phyloP scores from a whole-genome alignment of 2,888 invertebrate species.

The Chydorus sphaericus region DNA sequence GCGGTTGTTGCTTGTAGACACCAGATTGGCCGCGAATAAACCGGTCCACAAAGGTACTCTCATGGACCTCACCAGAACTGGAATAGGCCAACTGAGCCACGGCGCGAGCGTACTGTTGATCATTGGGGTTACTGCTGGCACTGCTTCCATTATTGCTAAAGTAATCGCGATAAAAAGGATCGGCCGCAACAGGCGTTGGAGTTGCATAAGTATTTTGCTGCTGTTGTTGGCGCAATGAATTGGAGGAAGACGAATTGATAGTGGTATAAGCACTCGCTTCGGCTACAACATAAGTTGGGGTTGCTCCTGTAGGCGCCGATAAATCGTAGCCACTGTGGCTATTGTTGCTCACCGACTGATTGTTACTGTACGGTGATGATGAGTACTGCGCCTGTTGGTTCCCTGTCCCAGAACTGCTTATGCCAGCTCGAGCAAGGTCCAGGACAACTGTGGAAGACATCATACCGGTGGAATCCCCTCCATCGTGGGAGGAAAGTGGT shows the following conservation, averaged over 20 bases:
- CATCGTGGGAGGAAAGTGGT: constrained; percentile 5
- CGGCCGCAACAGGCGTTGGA: constrained; percentile 27
- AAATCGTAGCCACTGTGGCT: constrained; percentile 6
- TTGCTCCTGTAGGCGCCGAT: not conserved
- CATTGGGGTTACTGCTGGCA: constrained; percentile 27
- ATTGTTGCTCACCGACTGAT: constrained; percentile 6
- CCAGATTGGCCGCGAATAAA: constrained; percentile 28
- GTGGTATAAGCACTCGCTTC: constrained; percentile 6
- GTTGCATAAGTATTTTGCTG: constrained; percentile 19
- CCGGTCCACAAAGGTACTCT: constrained; percentile 49
- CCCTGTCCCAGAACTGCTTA: not conserved
- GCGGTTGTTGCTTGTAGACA: constrained; percentile 36
- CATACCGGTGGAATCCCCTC: not conserved
- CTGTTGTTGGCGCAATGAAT: constrained; percentile 5
- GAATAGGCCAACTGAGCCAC: constrained; percentile 10
- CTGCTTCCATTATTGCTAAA: constrained; percentile 36
- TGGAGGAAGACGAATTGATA: not conserved
- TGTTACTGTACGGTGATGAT: constrained; percentile 4
- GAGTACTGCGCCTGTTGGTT: constrained; percentile 9
- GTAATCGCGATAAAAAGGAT: constrained; percentile 55
- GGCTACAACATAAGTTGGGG: constrained; percentile 1
- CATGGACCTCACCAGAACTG: constrained; percentile 27
- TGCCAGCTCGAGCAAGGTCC: constrained; percentile 9
- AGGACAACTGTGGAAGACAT: not conserved
- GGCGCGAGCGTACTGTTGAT: constrained; percentile 10